Base-by-base conservation (phyloP, 2,888 invertebrate species). In the Athalia circularis region DNA sequence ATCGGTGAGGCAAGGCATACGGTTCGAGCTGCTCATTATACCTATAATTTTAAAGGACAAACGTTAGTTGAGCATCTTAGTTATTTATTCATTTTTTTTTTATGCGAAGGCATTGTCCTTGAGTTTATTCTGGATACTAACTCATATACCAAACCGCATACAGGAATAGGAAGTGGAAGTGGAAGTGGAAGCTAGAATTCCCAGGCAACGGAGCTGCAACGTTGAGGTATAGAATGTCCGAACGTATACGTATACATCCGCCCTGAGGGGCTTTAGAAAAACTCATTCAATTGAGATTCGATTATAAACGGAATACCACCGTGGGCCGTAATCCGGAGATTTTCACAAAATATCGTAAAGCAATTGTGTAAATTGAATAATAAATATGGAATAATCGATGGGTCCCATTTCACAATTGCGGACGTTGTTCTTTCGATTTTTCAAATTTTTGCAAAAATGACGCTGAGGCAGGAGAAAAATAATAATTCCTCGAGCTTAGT, bases 231-330 rank as follows among this genome's bases (percentile, higher is more conserved):
- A 68, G 68, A 54, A 68, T 68, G 68, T 68, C 54, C 52, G 43
- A 68, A 68, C 68, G 68, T 68, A n/a, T n/a, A 29, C 29, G 29
- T 29, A 29, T 29, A 29, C 29, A 29, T 29, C 68, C 68, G 68
- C 68, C 68, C 68, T 50, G 68, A 68, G 68, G 68, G 68, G 68
- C 68, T 68, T 68, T 68, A 68, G 52, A 52, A 68, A 68, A 68
- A 43, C 68, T 68, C 68, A 68, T 68, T 54, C 52, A 54, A 29
- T 29, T 29, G 29, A 2, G 29, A 47, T 54, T 50, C 52, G 11
- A 5, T 11, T 64, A 15, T 50, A 52, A 4, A 68, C 29, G 29
- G 29, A 43, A 43, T 48, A 8, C 6, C n/a, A 45, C 45, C n/a
- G 11, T 11, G 43, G 64, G 45, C 43, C n/a, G 11, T 64, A n/a